A percentile compares a stretch with the other conserved stretches of the same genome.
Conservation (phyloP, 1,140 invertebrate genomes). For the Pomacea maculata region DNA sequence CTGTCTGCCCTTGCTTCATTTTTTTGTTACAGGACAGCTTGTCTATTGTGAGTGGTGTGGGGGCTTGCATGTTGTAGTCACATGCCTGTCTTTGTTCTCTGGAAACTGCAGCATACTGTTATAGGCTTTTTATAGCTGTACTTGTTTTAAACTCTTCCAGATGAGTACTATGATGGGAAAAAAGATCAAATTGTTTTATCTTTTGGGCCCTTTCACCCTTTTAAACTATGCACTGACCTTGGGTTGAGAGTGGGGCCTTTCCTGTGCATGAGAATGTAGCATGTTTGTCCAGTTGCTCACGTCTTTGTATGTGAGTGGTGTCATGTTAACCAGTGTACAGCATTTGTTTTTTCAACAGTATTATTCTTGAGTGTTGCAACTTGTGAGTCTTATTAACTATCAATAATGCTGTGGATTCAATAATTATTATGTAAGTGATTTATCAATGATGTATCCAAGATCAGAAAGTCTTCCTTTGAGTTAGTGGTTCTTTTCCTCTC, state of each 20-base stretch:
- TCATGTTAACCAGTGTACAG: constrained; percentile 6
- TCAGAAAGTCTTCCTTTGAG: constrained; percentile 17
- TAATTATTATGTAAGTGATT: background rate
- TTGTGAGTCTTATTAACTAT: background rate
- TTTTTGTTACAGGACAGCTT: no score
- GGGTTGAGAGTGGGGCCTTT: constrained; percentile 8
- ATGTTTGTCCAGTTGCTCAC: background rate
- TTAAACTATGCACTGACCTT: background rate
- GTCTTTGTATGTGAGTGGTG: background rate
- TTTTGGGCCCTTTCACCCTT: background rate
- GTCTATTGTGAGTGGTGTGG: background rate
- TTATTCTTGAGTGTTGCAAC: constrained; percentile 1
- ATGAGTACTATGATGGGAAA: background rate
- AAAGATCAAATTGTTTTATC: background rate
- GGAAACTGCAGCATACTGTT: background rate
- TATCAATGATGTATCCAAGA: background rate
- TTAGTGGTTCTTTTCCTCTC: background rate
- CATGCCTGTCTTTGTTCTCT: background rate
- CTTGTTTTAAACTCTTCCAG: no score
- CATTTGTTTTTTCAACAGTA: constrained; percentile 21
- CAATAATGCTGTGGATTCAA: constrained; percentile 15
- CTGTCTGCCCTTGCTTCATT: no score
- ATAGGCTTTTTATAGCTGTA: no score
- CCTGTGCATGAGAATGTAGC: background rate
- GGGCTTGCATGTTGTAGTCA: background rate